Evolutionary conservation across 92 coral and sea anemone genomes (phyloP).

Genomic region (Metridium senile): DNA sequence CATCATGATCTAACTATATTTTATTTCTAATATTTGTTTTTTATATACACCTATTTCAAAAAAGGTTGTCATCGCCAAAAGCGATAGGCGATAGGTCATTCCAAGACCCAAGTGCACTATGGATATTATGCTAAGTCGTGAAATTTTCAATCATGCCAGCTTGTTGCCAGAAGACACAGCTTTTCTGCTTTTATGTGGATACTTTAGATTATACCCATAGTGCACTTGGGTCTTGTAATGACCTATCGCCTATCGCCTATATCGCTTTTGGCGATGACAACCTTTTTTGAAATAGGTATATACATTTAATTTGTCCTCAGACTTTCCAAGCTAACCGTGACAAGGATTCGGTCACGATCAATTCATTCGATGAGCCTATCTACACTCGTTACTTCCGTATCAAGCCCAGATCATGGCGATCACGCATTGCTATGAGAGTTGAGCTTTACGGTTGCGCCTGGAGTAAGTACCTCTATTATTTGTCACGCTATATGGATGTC

Average conservation of each 20-base stretch:
- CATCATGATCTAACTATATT: background rate
- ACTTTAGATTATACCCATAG: too few species aligned
- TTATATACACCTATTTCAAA: too few species aligned
- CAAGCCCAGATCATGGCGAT: conserved; percentile 67
- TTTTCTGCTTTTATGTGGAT: too few species aligned
- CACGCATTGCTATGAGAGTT: conserved; percentile 62
- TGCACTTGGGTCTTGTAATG: too few species aligned
- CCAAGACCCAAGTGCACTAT: too few species aligned
- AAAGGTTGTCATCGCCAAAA: too few species aligned
- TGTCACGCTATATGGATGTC: background rate
- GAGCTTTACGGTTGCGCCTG: conserved; percentile 67
- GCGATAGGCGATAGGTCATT: too few species aligned
- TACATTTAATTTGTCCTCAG: background rate
- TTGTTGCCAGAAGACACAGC: too few species aligned
- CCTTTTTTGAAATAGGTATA: background rate
- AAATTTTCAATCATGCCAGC: too few species aligned
- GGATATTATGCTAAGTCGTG: too few species aligned
- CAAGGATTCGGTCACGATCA: conserved; percentile 46
- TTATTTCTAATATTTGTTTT: background rate
- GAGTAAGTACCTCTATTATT: conserved; percentile 81
- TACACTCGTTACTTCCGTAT: conserved; percentile 62
- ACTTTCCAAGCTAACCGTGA: conserved; percentile 70
- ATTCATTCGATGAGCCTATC: conserved; percentile 61
- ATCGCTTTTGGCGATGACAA: too few species aligned
- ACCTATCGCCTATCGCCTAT: too few species aligned